Evolutionary conservation across 2,888 invertebrate genomes (phyloP), one percentile per base, ranked within the genome.

Genomic region (Melitaea athalia): DNA sequence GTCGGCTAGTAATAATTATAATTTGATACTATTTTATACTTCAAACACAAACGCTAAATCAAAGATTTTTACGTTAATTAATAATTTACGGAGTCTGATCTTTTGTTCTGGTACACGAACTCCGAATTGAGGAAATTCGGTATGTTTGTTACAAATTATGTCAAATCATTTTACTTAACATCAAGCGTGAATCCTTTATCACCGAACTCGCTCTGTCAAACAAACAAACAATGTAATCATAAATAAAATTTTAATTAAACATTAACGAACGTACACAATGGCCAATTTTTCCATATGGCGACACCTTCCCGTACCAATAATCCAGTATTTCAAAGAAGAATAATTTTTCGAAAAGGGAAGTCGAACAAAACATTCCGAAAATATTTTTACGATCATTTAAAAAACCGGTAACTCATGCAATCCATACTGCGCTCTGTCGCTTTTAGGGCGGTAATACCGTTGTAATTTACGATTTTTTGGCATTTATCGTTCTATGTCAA

Each of bases 351-450:
- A 63, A 64, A 57, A 38, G 70, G 66, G 64, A 69, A 67, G 63
- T 59, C 60, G 55, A 38, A 63, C 66, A 81, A 82, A 81, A 80
- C 78, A 78, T 76, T 82, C 86, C 84, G 78, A 84, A 88, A 88
- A 88, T 78, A 79, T 77, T 85, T 87, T 88, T 86, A 86, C 81
- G 85, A 84, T 77, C 76, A 73, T 77, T 75, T 77, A 78, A 83
- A 77, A 75, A 69, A 66, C 68, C 62, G 55, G 63, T 65, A 68
- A 65, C 67, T 80, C 77, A 81, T 77, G 70, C 80, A 80, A 84
- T 83, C 85, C 84, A 85, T 84, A 83, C 83, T 85, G 84, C 84
- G 88, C 87, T 89, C 84, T 83, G 87, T 88, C 86, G 79, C 78
- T 65, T 66, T 68, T 50, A 72, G 67, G 63, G 52, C 57, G 45